Evolutionary conservation across 1,140 invertebrate genomes (phyloP), one percentile per base, ranked within the genome.

Genomic region (Brachionus sp.): DNA sequence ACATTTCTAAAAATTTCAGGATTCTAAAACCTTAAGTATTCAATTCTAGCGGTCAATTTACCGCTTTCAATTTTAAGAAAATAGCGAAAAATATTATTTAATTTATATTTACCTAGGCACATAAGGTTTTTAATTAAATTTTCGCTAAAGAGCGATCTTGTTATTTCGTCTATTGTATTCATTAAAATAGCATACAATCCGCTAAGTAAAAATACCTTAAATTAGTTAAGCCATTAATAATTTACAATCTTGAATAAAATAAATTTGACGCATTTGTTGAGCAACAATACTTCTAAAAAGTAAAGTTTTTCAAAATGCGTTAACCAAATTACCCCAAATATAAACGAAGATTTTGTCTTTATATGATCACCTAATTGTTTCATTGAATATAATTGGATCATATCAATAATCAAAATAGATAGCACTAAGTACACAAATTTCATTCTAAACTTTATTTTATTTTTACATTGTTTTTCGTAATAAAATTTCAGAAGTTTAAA

Each of bases 71-170:
- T 62, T n/a, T 66, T 29, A 9, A 33, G 12, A n/a, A 19, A 35
- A 68, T 5, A 33, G 33, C 23, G 29, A 68, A 68, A 68, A 66
- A 33, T 13, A 68, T n/a, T 50, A 42, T 42, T 23, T 57, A 57
- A 2, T 19, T 57, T 25, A 64, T 29, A 70, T 39, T 39, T 70
- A 70, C 66, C 66, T 70, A 70, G 39, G 9, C 66, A 70, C n/a
- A 39, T n/a, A 70, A 70, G 16, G 37, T 70, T 70, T 70, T 44
- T 70, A 70, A 70, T 70, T 70, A 70, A 70, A 37, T 70, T 70
- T 19, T 23, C 9, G 16, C 35, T 70, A 37, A 70, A 37, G 13
- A 37, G 5, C 19, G n/a, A 37, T 39, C 19, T 70, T 37, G 29
- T 70, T 4, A 70, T 16, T 70, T 70, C 66, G 37, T 70, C 7